A percentile compares a stretch with the other conserved stretches of the same genome.
Evolutionary conservation across 2,113 vertebrate genomes (phyloP).

Genomic region (Stercorarius parasiticus): DNA sequence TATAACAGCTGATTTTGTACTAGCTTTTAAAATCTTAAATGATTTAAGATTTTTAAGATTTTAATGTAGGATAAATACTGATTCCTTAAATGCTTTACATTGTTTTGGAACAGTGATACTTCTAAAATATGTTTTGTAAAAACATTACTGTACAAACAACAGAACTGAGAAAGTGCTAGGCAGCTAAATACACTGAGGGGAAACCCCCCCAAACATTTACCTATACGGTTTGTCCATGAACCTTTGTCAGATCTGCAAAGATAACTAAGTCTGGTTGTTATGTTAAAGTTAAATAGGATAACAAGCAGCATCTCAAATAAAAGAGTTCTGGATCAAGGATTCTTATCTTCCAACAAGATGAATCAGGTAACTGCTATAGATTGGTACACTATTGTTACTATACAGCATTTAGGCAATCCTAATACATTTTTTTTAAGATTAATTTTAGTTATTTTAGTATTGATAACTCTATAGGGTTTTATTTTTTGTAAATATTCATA

Average conservation of each 20-base stretch:
- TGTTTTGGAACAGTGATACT: not conserved
- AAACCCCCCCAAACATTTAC: not conserved
- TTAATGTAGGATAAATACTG: not conserved
- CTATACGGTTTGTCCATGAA: not conserved
- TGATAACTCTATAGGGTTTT: not conserved
- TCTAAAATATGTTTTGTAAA: not conserved
- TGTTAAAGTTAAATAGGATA: not conserved
- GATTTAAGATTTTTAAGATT: not conserved
- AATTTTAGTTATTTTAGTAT: not conserved
- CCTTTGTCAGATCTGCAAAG: not conserved
- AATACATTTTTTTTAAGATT: not conserved
- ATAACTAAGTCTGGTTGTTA: not conserved
- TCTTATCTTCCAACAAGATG: not conserved
- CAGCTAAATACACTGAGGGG: not conserved
- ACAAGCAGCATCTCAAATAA: not conserved
- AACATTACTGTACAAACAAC: not conserved
- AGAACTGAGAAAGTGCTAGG: not conserved
- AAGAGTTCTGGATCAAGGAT: not conserved
- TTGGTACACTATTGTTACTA: not conserved
- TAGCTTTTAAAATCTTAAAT: not conserved
- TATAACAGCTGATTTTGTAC: not conserved
- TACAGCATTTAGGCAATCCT: not conserved
- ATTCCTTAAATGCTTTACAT: not conserved
- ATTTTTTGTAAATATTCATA: not conserved
- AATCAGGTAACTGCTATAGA: not conserved